Base-by-base conservation (phyloP, 2,888 invertebrate genomes). In the Harpalus rufipes region DNA sequence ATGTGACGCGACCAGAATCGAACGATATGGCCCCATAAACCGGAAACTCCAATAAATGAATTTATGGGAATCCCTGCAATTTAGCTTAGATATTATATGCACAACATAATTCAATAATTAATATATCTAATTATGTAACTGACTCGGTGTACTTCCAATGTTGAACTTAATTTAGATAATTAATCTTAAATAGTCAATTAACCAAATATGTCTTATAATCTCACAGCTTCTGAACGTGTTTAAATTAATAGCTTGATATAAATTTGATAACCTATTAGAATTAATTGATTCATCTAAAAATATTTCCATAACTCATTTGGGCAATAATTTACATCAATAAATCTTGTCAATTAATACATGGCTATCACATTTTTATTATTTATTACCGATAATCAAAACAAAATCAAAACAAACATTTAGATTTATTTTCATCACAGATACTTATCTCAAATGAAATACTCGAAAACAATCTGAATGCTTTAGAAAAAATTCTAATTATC, bases 211-310 rank as follows among this genome's bases (percentile, higher is more conserved):
- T 51, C 44, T 1, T 5, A 51, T 12, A 51, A 51, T 51, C 10
- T 32, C 44, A 51, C 44, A 51, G 44, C 44, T 51, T 51, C 44
- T 51, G 44, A 51, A 16, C 6, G 7, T 59, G 14, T 14, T n/a
- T 32, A 68, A 68, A 68, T 68, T 68, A 68, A 68, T 68, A n/a
- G n/a, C 32, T 32, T 39, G 39, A 25, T 68, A 68, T 68, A 68
- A 68, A 68, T 68, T 68, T 68, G 68, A 68, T 25, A 68, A n/a
- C 32, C 68, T 14, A 68, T 68, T 68, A 68, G 68, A 68, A 68
- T 68, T 68, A 68, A 68, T 68, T 39, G 68, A 68, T 68, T 68
- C 68, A 39, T 68, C 39, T 39, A 39, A 39, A 63, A 32, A 68
- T 68, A 68, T 68, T 68, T 68, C 68, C 68, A 68, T 68, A 68